A percentile compares a stretch with the other conserved stretches of the same genome.
Evolutionary conservation across 1,140 invertebrate species (phyloP).

Genomic region (Papilio dardanus): DNA sequence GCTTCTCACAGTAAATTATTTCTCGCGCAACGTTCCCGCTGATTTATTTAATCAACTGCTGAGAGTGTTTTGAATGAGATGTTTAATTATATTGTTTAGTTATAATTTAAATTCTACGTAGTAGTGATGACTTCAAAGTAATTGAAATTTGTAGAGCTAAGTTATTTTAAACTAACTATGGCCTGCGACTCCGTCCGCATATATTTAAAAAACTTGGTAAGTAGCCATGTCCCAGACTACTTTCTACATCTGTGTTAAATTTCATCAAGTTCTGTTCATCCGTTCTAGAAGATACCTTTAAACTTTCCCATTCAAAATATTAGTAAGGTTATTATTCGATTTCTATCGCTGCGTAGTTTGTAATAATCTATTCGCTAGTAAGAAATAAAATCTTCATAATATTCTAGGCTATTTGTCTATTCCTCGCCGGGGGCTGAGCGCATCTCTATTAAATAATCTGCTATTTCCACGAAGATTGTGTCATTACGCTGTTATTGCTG

Average conservation of each 20-base stretch:
- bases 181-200: too few species aligned
- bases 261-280: too few species aligned
- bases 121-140: neutral
- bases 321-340: too few species aligned
- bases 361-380: too few species aligned
- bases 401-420: neutral
- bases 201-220: too few species aligned
- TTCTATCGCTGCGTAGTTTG: too few species aligned
- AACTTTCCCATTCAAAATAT: too few species aligned
- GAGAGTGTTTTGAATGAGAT: conserved; percentile 42
- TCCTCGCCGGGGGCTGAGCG: neutral
- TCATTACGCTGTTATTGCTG: conserved; percentile 61
- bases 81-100: conserved; percentile 41
- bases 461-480: conserved; percentile 51
- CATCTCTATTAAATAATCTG: conserved; percentile 50
- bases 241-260: too few species aligned
- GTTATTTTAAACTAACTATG: too few species aligned
- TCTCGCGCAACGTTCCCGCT: conserved; percentile 37
- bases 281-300: too few species aligned
- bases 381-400: neutral
- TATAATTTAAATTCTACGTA: neutral
- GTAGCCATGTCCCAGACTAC: too few species aligned
- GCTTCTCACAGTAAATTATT: conserved; percentile 45
- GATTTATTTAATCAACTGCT: conserved; percentile 32
- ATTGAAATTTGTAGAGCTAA: neutral